phyloP scores from a whole-genome alignment of 53 echinoderm and acorn worm species.

The Zoroaster sp. region DNA sequence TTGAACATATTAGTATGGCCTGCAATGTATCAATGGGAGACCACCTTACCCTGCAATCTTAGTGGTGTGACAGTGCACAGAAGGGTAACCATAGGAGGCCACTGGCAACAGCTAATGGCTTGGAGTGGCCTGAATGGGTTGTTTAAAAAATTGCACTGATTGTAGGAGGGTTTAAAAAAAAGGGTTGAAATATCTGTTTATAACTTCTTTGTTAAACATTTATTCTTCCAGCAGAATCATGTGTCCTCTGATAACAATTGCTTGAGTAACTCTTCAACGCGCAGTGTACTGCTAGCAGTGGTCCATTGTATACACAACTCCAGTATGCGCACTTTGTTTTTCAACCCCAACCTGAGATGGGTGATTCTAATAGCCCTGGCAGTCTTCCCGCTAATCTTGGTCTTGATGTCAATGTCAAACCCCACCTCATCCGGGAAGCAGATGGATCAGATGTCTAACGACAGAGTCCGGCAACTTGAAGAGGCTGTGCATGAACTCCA shows the following conservation, averaged over 20 bases:
- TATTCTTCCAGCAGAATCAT: conserved; percentile 1
- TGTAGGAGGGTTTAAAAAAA: too few relatives aligned
- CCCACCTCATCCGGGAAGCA: background rate
- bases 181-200: too few relatives aligned
- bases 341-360: conserved; percentile 48
- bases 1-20: too few relatives aligned
- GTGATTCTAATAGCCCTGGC: conserved; percentile 16
- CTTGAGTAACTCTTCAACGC: too few relatives aligned
- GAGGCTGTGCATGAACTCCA: conserved; percentile 58
- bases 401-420: conserved; percentile 27
- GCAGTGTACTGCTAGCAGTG: background rate
- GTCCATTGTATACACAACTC: background rate
- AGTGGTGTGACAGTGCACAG: too few relatives aligned
- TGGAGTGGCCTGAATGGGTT: too few relatives aligned
- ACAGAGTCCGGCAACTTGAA: conserved; percentile 46
- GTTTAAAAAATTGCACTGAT: too few relatives aligned
- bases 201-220: too few relatives aligned
- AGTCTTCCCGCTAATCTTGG: conserved; percentile 39
- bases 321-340: background rate
- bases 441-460: background rate
- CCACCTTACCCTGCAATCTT: too few relatives aligned
- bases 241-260: background rate
- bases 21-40: too few relatives aligned
- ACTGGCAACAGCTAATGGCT: too few relatives aligned
- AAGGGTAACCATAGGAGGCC: too few relatives aligned